These are phyloP conservation scores for Helicoverpa zea DNA, from an alignment of 1,140 invertebrate species.

Conservation along the genomic window DNA sequence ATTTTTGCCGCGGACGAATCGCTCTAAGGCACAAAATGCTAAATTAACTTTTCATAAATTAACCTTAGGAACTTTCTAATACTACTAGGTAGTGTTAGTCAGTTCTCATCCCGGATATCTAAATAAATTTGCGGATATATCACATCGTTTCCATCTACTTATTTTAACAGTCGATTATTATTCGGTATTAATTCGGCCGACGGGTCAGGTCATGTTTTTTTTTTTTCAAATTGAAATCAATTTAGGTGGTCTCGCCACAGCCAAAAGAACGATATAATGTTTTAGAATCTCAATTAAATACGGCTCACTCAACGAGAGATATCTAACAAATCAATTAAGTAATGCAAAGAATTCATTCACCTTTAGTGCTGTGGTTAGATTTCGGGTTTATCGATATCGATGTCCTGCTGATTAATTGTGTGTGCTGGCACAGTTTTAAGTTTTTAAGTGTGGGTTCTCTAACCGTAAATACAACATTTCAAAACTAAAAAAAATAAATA, in stretches of 20 bases:
- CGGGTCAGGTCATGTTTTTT: constrained; percentile 48
- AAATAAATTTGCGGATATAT: not conserved
- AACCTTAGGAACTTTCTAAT: too few species aligned
- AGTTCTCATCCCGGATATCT: not conserved
- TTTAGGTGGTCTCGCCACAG: constrained; percentile 60
- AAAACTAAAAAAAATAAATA: too few species aligned
- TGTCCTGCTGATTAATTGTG: not conserved
- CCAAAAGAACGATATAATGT: constrained; percentile 62
- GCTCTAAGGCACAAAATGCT: too few species aligned
- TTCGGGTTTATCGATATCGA: constrained; percentile 57
- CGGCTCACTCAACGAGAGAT: constrained; percentile 78
- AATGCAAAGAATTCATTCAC: constrained; percentile 83
- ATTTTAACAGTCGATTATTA: constrained; percentile 35
- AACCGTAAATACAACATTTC: not conserved
- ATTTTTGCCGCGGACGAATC: too few species aligned
- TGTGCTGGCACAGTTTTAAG: not conserved
- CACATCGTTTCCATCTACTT: constrained; percentile 13
- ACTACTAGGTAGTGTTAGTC: too few species aligned
- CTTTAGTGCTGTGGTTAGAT: constrained; percentile 66
- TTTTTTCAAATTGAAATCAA: constrained; percentile 52
- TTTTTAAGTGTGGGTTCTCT: not conserved
- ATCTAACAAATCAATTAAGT: constrained; percentile 84
- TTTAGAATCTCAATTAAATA: constrained; percentile 77
- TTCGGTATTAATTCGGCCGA: constrained; percentile 37
- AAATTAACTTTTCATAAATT: too few species aligned